A percentile compares a stretch with the other conserved stretches of the same genome.
phyloP scores from a whole-genome alignment of 1,140 invertebrate species.

The Habropoda laboriosa region DNA sequence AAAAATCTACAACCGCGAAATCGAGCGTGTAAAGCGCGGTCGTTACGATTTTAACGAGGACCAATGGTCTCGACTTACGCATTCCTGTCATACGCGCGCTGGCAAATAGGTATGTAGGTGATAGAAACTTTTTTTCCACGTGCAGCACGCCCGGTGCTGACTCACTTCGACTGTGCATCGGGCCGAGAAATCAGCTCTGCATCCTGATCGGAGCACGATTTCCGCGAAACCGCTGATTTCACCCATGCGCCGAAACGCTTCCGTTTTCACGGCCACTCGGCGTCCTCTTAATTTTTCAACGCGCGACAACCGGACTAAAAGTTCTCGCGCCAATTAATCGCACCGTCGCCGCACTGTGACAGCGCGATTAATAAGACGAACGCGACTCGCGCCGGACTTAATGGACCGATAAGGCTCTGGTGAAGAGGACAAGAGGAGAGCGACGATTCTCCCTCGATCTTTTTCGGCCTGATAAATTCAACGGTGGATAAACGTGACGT shows the following conservation, averaged over 20 bases:
- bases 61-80: not conserved
- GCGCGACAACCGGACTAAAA: not conserved
- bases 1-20: not conserved
- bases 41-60: conserved; percentile 28
- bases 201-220: conserved; percentile 41
- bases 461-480: conserved; percentile 10
- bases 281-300: not conserved
- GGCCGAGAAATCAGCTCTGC: conserved; percentile 31
- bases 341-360: not conserved
- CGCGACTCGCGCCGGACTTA: not conserved
- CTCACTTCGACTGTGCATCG: conserved; percentile 31
- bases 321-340: not conserved
- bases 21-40: not conserved
- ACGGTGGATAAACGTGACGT: not conserved
- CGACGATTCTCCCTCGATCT: too few species aligned
- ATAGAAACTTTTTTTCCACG: conserved; percentile 47
- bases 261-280: conserved; percentile 19
- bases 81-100: conserved; percentile 22
- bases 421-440: not conserved
- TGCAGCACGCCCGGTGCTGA: conserved; percentile 29
- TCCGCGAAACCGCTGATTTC: conserved; percentile 38
- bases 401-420: conserved; percentile 7
- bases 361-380: not conserved
- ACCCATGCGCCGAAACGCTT: not conserved
- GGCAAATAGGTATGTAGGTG: conserved; percentile 49